Evolutionary conservation across 1,140 invertebrate species (phyloP).

Genomic region (Brachionus plicatilis): DNA sequence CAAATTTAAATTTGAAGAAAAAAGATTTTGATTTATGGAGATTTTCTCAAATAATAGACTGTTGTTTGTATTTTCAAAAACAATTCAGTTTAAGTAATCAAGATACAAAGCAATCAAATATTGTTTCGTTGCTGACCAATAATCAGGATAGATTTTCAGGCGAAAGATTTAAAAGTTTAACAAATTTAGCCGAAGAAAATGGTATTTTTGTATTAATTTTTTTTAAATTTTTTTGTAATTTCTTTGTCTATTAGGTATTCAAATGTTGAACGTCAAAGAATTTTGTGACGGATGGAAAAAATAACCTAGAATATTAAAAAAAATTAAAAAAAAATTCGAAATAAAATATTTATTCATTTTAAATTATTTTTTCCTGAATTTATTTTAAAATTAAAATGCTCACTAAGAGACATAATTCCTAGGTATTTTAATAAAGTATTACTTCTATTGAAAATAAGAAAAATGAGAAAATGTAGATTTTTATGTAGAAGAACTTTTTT

Average conservation of each 20-base stretch:
- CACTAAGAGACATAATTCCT: no score
- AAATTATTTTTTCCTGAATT: background rate
- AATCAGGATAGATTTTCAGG: background rate
- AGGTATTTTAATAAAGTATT: no score
- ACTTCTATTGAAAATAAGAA: no score
- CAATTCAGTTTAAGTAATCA: background rate
- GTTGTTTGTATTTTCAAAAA: conserved; percentile 23
- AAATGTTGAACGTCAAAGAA: background rate
- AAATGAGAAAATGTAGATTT: no score
- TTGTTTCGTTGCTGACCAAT: conserved; percentile 1
- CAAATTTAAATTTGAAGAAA: conserved; percentile 8
- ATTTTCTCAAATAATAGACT: conserved; percentile 22
- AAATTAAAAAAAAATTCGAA: background rate
- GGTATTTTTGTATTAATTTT: background rate
- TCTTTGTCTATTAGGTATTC: background rate
- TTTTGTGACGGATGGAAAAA: conserved; percentile 26
- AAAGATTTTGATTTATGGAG: conserved; percentile 24
- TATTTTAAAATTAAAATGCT: background rate
- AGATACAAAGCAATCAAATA: background rate
- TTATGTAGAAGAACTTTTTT: no score
- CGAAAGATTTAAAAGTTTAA: background rate
- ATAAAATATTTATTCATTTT: background rate
- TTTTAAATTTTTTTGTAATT: background rate
- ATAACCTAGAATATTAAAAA: background rate
- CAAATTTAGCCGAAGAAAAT: background rate